Percentiles rank a stretch among this genome's conserved stretches.
Conservation (phyloP, 2,888 invertebrate species). For the Sipha maydis region DNA sequence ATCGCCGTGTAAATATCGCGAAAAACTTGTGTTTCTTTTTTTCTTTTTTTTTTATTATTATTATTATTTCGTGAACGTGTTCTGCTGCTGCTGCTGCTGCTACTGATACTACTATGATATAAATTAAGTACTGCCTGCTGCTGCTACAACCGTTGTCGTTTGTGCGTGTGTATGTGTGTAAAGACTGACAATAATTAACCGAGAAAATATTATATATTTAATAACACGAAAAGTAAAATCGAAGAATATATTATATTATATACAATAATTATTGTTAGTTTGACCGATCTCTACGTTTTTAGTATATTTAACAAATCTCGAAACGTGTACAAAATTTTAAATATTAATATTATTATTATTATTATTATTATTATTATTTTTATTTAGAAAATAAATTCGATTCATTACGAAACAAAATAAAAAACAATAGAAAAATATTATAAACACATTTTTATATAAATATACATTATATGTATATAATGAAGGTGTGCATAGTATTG, state of each 20-base stretch:
- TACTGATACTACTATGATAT: neutral
- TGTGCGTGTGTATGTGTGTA: constrained; percentile 50
- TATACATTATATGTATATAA: neutral
- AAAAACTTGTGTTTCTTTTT: constrained; percentile 34
- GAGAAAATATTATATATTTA: constrained; percentile 34
- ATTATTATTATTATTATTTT: constrained; percentile 38
- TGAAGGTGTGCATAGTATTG: neutral
- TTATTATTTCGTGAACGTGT: constrained; percentile 3
- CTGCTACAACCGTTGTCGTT: constrained; percentile 16
- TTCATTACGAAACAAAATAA: constrained; percentile 32
- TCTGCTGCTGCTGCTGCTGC: neutral
- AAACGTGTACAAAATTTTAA: constrained; percentile 59
- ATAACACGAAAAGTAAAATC: neutral
- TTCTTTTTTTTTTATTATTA: neutral
- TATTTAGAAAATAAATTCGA: constrained; percentile 36
- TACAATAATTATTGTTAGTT: constrained; percentile 56
- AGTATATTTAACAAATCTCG: constrained; percentile 59
- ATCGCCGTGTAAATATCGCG: constrained; percentile 2
- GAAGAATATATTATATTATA: constrained; percentile 24
- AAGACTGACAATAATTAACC: constrained; percentile 60
- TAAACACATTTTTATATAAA: neutral
- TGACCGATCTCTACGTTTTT: constrained; percentile 62
- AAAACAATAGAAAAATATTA: constrained; percentile 1
- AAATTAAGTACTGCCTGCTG: constrained; percentile 10
- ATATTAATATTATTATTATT: constrained; percentile 34